Evolutionary conservation across 2,797 vertebrate genomes (phyloP), one percentile per base, ranked within the genome.

Genomic region (Halcyon chelicuti): DNA sequence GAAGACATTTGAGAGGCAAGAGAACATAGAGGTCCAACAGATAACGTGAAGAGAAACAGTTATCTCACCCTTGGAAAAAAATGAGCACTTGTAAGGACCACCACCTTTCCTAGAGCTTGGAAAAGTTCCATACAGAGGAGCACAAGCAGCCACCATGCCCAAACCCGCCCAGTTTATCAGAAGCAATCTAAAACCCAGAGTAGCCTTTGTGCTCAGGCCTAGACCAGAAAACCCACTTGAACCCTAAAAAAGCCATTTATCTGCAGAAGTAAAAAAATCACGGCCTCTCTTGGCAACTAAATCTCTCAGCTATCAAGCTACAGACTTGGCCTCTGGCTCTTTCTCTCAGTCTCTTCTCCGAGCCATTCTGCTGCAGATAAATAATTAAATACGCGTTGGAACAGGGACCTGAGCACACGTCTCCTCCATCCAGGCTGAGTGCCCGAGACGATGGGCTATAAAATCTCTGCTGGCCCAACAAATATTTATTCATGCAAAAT

Each of bases 381-480:
- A 96, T 94, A 93, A 96, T 94, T 93, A 86, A 95, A 66, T 12
- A 75, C 7, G 1, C 0, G 0, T 42, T 93, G 95, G 91, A 95
- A 86, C 49, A 19, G 66, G 35, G 74, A 68, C 80, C 71, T 33
- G 88, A 84, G 26, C 94, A 75, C 65, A 15, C 20, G 0, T 72
- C 90, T 58, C 73, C 88, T 90, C 82, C 90, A 93, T n/a, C 75
- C 93, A 66, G 0, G 93, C 82, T 68, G 76, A 90, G 83, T 90
- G 92, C 88, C 95, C 5, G 9, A 55, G 73, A 49, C 60, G 92
- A 86, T 57, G 92, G 93, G 90, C 86, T 93, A 76, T 90, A 92
- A 96, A 96, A 92, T 82, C 90, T 82, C 93, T 88, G 86, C 74
- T 92, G 90, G 88, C 80, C 95, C 80, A 66, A 86, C 90, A 92